phyloP scores from a whole-genome alignment of 2,113 vertebrate genomes.

The Zosterops lateralis region DNA sequence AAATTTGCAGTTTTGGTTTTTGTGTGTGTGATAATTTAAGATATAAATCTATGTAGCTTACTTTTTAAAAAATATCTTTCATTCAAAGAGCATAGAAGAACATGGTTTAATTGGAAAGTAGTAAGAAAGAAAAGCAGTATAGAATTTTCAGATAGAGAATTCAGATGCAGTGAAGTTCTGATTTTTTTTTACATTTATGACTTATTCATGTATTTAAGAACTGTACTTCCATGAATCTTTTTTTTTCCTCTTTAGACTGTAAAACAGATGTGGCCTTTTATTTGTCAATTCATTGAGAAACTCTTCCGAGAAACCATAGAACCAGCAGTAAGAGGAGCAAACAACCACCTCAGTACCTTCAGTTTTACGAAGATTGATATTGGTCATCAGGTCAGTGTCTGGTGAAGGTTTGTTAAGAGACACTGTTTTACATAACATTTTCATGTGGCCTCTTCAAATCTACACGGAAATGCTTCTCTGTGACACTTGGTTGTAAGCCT shows the following conservation, averaged over 20 bases:
- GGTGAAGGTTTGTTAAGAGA: neutral
- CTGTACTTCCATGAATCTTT: neutral
- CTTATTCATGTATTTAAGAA: neutral
- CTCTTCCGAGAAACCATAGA: constrained; percentile 94
- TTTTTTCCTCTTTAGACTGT: constrained; percentile 80
- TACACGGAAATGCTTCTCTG: neutral
- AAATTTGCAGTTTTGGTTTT: neutral
- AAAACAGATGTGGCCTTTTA: constrained; percentile 98
- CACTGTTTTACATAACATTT: neutral
- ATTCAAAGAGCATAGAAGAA: neutral
- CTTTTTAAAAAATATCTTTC: neutral
- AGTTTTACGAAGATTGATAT: constrained; percentile 93
- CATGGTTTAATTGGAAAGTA: neutral
- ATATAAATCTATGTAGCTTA: neutral
- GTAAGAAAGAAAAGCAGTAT: neutral
- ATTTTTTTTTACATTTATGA: neutral
- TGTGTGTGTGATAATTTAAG: neutral
- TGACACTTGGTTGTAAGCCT: neutral
- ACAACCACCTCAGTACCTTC: constrained; percentile 89
- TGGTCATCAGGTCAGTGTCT: constrained; percentile 87
- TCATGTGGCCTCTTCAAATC: neutral
- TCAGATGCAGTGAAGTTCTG: neutral
- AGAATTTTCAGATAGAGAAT: neutral
- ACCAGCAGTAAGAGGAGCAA: constrained; percentile 89
- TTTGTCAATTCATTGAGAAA: constrained; percentile 96